Base-by-base conservation (phyloP, 2,113 vertebrate species). In the Neolamprologus sp. region DNA sequence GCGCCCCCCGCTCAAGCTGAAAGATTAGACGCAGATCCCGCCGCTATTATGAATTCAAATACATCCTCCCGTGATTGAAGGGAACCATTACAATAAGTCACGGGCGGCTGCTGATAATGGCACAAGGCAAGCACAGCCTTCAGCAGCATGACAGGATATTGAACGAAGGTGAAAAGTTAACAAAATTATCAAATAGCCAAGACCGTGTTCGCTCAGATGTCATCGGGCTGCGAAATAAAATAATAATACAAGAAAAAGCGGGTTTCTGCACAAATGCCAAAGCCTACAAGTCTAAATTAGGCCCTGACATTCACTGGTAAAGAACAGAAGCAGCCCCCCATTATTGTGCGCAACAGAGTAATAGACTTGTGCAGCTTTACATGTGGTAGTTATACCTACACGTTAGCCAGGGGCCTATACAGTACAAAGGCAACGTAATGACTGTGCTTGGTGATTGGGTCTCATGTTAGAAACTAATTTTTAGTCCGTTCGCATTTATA, bases 81-180 rank as follows among this genome's bases (percentile, higher is more conserved):
- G 94, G 95, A 93, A 80, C 91, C 87, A 94, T 95, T 95, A 94
- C 92, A 95, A 94, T 94, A 91, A 95, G 91, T 93, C 93, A 95
- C 93, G 92, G 90, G 91, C 93, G 94, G 92, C 92, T 87, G 89
- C 89, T 89, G 94, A 95, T 93, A 94, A 94, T 93, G 92, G 87
- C 92, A 83, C 68, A 26, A 85, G 93, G 87, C 87, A 71, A 86
- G 92, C 91, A 71, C 91, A 60, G 90, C 80, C 87, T 81, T 91
- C 93, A 91, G 89, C 81, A 85, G 89, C 5, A 4, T 95, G 94
- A 93, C 94, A 93, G 92, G 81, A 89, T 94, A 93, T 92, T 92
- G 93, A 94, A 85, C 92, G 84, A 82, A 92, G 93, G 95, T 94
- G 92, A 94, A 94, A 94, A 94, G 93, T 95, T 95, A 94, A 95